These are phyloP conservation scores for Aphelenchoides avenae DNA, from an alignment of 1,140 invertebrate species.

Conservation along the genomic window DNA sequence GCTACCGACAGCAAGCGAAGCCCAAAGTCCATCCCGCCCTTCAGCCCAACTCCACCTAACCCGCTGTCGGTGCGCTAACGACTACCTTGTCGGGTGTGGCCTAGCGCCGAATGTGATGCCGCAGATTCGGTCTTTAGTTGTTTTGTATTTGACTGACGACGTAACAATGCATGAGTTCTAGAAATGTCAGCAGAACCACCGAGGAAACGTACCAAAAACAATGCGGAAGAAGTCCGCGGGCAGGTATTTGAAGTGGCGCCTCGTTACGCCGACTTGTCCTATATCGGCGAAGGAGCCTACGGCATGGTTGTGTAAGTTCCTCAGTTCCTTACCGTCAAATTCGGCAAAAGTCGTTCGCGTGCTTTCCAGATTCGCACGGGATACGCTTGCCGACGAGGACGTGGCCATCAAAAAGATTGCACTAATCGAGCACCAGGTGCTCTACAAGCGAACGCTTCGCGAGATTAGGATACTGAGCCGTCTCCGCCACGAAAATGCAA, in stretches of 20 bases:
- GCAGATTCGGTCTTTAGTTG: too few species aligned
- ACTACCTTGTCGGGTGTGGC: too few species aligned
- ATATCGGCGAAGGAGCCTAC: slow-evolving; percentile 97
- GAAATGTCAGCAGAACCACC: too few species aligned
- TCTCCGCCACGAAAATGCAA: slow-evolving; percentile 99
- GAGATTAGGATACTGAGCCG: slow-evolving; percentile 99
- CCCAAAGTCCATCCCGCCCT: too few species aligned
- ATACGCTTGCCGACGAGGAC: slow-evolving; percentile 84
- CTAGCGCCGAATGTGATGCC: too few species aligned
- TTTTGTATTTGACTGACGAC: too few species aligned
- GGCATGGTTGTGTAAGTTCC: slow-evolving; percentile 99
- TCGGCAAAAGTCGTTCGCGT: neutral
- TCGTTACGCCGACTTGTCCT: slow-evolving; percentile 87
- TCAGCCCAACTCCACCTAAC: too few species aligned
- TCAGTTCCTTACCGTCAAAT: too few species aligned
- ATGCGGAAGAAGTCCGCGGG: slow-evolving; percentile 63
- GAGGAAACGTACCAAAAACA: too few species aligned
- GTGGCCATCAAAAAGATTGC: slow-evolving; percentile 99
- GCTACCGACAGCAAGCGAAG: too few species aligned
- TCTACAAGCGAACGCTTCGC: slow-evolving; percentile 93
- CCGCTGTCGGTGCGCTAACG: too few species aligned
- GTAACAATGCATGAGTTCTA: too few species aligned
- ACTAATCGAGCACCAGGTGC: slow-evolving; percentile 98
- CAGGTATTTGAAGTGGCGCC: slow-evolving; percentile 92
- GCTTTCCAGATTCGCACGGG: slow-evolving; percentile 69